Percentiles rank a stretch among this genome's conserved stretches.
These are phyloP conservation scores for Monopterus albus DNA, from an alignment of 2,113 vertebrate genomes.

Conservation along the genomic window DNA sequence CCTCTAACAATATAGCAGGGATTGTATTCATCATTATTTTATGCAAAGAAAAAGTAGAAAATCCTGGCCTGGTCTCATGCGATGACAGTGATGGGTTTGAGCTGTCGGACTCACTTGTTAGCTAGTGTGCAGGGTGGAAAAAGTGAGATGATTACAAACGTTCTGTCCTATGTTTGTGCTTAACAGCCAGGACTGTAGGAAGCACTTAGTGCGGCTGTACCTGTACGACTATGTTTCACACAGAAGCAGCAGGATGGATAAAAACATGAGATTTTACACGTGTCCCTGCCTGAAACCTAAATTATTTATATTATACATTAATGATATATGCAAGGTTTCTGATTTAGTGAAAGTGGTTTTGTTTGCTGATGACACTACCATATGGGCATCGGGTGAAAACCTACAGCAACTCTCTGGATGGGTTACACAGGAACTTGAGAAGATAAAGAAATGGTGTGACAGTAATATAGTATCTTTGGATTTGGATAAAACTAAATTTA, in stretches of 20 bases:
- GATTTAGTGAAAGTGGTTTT: no score
- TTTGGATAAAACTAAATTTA: no score
- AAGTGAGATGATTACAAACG: not conserved
- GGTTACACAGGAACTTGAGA: no score
- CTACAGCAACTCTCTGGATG: no score
- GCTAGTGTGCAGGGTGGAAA: not conserved
- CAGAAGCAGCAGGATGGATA: not conserved
- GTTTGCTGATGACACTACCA: no score
- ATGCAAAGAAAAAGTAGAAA: conserved; percentile 53
- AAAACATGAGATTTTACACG: not conserved
- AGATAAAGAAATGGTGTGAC: no score
- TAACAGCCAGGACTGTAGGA: not conserved
- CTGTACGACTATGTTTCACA: not conserved
- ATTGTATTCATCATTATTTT: conserved; percentile 69
- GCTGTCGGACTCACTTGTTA: conserved; percentile 15
- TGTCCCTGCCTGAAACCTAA: no score
- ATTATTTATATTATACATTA: no score
- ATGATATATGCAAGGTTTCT: no score
- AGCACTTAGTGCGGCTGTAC: not conserved
- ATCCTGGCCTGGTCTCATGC: conserved; percentile 29
- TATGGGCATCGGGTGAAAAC: no score
- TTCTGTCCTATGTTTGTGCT: conserved; percentile 6
- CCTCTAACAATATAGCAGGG: conserved; percentile 47
- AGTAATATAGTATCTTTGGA: no score
- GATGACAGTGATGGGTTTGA: conserved; percentile 32